phyloP scores from a whole-genome alignment of 2,888 invertebrate species.

The Epicampocera succincta region DNA sequence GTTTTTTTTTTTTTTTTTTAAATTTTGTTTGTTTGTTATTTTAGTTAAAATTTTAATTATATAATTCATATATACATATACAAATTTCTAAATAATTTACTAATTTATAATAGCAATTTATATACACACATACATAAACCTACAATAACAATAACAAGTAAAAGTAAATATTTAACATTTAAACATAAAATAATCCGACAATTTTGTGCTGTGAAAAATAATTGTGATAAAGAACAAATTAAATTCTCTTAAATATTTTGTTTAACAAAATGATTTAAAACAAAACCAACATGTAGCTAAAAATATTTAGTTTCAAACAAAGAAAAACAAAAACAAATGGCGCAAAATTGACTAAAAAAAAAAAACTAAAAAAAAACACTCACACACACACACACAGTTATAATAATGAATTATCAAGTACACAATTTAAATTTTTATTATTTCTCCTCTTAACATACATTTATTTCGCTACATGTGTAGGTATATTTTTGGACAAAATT shows the following conservation, averaged over 20 bases:
- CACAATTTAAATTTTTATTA: slow-evolving; percentile 26
- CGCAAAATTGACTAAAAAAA: slow-evolving; percentile 63
- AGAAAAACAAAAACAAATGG: slow-evolving; percentile 55
- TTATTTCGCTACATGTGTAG: too few relatives aligned
- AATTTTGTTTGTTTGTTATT: slow-evolving; percentile 49
- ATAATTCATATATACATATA: slow-evolving; percentile 4
- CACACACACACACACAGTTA: too few relatives aligned
- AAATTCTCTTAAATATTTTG: slow-evolving; percentile 66
- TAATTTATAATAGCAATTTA: slow-evolving; percentile 48
- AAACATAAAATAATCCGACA: slow-evolving; percentile 63
- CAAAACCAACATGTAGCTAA: slow-evolving; percentile 52
- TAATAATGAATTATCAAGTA: slow-evolving; percentile 32
- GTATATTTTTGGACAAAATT: slow-evolving; percentile 24
- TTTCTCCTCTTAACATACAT: neutral
- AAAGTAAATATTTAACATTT: slow-evolving; percentile 60
- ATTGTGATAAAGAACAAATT: slow-evolving; percentile 64
- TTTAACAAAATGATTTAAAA: slow-evolving; percentile 63
- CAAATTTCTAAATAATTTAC: slow-evolving; percentile 36
- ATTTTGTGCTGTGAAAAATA: slow-evolving; percentile 70
- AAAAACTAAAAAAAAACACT: slow-evolving; percentile 1
- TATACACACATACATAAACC: slow-evolving; percentile 36
- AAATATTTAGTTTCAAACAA: slow-evolving; percentile 62
- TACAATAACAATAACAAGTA: neutral
- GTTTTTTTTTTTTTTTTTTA: slow-evolving; percentile 22
- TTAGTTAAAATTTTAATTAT: slow-evolving; percentile 40